phyloP scores from a whole-genome alignment of 2,888 invertebrate species.

The Cosmia trapezina region DNA sequence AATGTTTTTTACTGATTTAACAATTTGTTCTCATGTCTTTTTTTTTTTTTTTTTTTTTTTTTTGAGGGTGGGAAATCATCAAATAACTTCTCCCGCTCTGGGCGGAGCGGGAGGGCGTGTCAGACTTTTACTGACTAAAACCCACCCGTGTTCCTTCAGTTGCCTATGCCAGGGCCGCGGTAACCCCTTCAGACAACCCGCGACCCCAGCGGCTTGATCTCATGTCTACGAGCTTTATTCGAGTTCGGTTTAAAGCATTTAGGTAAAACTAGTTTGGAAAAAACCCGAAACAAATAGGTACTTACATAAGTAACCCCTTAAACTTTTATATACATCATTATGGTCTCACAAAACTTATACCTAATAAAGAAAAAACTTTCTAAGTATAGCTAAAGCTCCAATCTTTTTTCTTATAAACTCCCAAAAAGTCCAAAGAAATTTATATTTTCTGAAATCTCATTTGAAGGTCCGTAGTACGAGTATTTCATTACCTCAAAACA shows the following conservation, averaged over 20 bases:
- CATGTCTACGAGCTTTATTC: too few species aligned
- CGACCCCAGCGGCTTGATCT: too few species aligned
- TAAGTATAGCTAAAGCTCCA: conserved; percentile 4
- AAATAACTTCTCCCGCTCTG: too few species aligned
- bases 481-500: conserved; percentile 47
- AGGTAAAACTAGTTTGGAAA: too few species aligned
- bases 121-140: too few species aligned
- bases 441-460: conserved; percentile 16
- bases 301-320: background rate
- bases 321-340: conserved; percentile 3
- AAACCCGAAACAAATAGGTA: background rate
- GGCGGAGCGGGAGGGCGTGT: too few species aligned
- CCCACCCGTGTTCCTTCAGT: too few species aligned
- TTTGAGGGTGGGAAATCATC: too few species aligned
- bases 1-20: background rate
- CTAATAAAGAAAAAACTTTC: conserved; percentile 5
- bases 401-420: conserved; percentile 7
- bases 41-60: too few species aligned
- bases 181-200: too few species aligned
- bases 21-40: background rate
- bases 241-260: too few species aligned
- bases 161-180: too few species aligned
- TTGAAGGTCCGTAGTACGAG: background rate
- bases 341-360: conserved; percentile 3
- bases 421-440: background rate